Percentiles rank a stretch among this genome's conserved stretches.
These are phyloP conservation scores for Camponotus fellah DNA, from an alignment of 2,888 invertebrate genomes.

Conservation along the genomic window DNA sequence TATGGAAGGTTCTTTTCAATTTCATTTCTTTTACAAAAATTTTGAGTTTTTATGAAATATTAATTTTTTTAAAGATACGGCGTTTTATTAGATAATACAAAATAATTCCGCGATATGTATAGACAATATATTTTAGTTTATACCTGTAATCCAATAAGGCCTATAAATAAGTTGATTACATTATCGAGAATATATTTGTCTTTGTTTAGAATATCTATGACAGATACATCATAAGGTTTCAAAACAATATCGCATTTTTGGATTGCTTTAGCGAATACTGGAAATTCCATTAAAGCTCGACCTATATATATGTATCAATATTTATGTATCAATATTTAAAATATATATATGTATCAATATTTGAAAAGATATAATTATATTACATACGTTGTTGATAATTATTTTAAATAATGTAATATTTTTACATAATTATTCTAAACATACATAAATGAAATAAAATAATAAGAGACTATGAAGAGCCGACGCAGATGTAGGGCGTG, in stretches of 20 bases:
- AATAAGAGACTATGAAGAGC: too few species aligned
- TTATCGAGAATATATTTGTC: slow-evolving; percentile 89
- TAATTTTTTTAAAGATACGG: too few species aligned
- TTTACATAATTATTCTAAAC: too few species aligned
- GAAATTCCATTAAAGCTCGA: slow-evolving; percentile 89
- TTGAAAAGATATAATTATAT: neutral
- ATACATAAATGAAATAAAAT: too few species aligned
- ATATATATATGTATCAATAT: slow-evolving; percentile 73
- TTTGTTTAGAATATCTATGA: slow-evolving; percentile 88
- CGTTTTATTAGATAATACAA: too few species aligned
- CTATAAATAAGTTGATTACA: slow-evolving; percentile 91
- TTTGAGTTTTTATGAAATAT: too few species aligned
- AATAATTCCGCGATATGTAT: slow-evolving; percentile 50
- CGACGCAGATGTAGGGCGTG: too few species aligned
- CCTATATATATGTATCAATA: slow-evolving; percentile 84
- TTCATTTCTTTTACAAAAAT: neutral
- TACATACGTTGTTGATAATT: neutral
- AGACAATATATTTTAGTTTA: neutral
- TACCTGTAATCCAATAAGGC: slow-evolving; percentile 90
- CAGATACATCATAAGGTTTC: slow-evolving; percentile 88
- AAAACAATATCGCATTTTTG: slow-evolving; percentile 87
- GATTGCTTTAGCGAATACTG: slow-evolving; percentile 90
- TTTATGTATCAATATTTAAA: too few species aligned
- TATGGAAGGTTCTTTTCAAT: neutral
- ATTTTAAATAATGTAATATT: neutral